phyloP scores from a whole-genome alignment of 2,797 vertebrate species.

The Hippocampus kuda region DNA sequence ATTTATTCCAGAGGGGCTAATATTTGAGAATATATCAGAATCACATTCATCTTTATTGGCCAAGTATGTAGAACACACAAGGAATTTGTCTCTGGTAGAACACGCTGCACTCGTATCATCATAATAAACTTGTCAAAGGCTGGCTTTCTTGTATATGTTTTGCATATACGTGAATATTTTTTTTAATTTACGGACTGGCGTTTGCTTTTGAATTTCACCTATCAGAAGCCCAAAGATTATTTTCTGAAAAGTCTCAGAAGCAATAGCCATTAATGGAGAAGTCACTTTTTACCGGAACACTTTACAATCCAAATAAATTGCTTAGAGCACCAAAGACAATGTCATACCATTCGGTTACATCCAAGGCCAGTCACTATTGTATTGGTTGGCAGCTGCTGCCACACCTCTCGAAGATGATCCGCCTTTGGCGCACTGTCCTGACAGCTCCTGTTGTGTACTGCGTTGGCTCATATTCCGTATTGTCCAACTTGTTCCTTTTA shows the following conservation, averaged over 20 bases:
- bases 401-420: not conserved
- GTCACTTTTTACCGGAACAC: not conserved
- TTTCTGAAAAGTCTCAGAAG: not conserved
- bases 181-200: no score
- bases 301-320: not conserved
- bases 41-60: no score
- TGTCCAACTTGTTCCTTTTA: constrained; percentile 3
- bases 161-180: no score
- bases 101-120: no score
- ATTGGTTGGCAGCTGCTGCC: not conserved
- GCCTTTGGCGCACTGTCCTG: not conserved
- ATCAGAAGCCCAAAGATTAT: not conserved
- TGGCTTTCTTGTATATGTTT: not conserved
- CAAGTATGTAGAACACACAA: no score
- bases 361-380: not conserved
- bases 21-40: not conserved
- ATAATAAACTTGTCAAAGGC: not conserved
- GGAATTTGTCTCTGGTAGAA: no score
- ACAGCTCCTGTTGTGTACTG: not conserved
- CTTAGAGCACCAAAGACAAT: not conserved
- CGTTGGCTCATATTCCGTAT: not conserved
- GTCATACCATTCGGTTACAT: not conserved
- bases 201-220: not conserved
- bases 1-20: not conserved
- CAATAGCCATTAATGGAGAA: not conserved